Conservation (phyloP, 2,888 invertebrate species). For the Patella depressa region DNA sequence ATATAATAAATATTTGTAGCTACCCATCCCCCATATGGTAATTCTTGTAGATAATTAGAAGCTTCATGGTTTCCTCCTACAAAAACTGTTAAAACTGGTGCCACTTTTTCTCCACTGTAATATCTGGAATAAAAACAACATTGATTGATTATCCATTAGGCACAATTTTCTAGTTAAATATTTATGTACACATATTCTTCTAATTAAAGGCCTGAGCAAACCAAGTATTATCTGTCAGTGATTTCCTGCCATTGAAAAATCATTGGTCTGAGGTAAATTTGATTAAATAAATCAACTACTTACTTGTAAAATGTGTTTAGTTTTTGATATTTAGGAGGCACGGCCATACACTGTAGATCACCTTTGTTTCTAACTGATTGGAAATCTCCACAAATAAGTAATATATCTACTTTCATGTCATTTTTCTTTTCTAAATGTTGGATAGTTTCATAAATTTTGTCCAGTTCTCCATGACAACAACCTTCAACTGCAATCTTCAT, state of each 20-base stretch:
- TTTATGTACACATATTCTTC: no score
- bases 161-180: no score
- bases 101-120: conserved; percentile 90
- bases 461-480: conserved; percentile 97
- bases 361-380: conserved; percentile 91
- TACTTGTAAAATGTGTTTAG: conserved; percentile 96
- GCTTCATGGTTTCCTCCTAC: conserved; percentile 99
- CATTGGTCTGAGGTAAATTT: no score
- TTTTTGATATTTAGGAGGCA: conserved; percentile 89
- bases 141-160: no score
- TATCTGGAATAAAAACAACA: conserved; percentile 77
- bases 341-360: conserved; percentile 94
- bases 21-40: conserved; percentile 99
- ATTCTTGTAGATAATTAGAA: conserved; percentile 91
- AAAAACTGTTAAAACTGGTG: conserved; percentile 93
- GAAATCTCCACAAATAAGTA: conserved; percentile 98
- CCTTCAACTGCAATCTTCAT: conserved; percentile 86
- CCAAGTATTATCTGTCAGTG: no score
- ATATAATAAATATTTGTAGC: conserved; percentile 98
- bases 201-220: no score
- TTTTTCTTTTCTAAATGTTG: conserved; percentile 81
- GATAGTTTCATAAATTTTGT: conserved; percentile 92
- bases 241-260: no score
- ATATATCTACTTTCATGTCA: conserved; percentile 86
- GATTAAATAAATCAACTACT: conserved; percentile 39